phyloP scores from a whole-genome alignment of 1,140 invertebrate genomes.

The Drosophila sucinea region DNA sequence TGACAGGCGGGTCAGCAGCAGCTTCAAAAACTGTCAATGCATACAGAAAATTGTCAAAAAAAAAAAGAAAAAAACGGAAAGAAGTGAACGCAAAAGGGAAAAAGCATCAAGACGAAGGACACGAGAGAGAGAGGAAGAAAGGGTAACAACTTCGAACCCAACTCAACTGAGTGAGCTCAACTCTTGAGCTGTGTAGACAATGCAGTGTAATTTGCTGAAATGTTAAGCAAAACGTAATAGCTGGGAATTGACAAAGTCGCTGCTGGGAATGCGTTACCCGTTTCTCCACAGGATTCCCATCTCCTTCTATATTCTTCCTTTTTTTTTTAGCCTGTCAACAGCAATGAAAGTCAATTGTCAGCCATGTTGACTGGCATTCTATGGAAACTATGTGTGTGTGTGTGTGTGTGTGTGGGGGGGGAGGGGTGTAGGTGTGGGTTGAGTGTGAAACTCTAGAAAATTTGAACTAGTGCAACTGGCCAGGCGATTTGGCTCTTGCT shows the following conservation, averaged over 20 bases:
- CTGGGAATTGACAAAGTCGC: slow-evolving; percentile 68
- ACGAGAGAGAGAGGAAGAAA: slow-evolving; percentile 15
- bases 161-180: slow-evolving; percentile 29
- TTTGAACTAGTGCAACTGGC: not conserved
- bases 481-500: slow-evolving; percentile 4
- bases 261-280: slow-evolving; percentile 23
- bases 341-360: slow-evolving; percentile 79
- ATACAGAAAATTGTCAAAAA: slow-evolving; percentile 30
- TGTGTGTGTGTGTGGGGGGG: not conserved
- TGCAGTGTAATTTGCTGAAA: slow-evolving; percentile 73
- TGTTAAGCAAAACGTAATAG: slow-evolving; percentile 74
- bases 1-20: slow-evolving; percentile 28
- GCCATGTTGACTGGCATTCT: slow-evolving; percentile 55
- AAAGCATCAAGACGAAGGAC: not conserved
- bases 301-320: slow-evolving; percentile 6
- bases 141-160: slow-evolving; percentile 24
- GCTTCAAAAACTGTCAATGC: slow-evolving; percentile 38
- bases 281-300: not conserved
- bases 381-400: slow-evolving; percentile 26
- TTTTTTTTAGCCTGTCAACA: slow-evolving; percentile 46
- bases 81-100: not conserved
- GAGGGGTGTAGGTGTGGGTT: not conserved
- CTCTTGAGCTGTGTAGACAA: slow-evolving; percentile 54
- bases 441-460: slow-evolving; percentile 7
- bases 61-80: not conserved